phyloP scores from a whole-genome alignment of 2,113 vertebrate genomes.

The Istiophorus platypterus region DNA sequence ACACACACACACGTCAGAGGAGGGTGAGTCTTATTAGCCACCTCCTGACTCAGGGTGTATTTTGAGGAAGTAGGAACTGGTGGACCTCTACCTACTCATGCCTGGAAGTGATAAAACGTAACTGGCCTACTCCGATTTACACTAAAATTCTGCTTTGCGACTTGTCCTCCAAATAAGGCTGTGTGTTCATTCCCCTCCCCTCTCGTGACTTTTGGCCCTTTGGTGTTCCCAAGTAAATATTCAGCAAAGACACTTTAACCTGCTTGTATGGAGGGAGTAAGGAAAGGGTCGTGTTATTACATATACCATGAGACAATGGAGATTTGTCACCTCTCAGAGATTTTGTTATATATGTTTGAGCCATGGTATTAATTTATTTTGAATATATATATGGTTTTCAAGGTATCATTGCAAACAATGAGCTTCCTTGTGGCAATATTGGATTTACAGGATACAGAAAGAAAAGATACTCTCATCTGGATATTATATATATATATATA shows the following conservation, averaged over 20 bases:
- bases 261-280: not conserved
- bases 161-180: constrained; percentile 37
- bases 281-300: not conserved
- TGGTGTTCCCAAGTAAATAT: not conserved
- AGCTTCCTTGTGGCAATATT: too few species aligned
- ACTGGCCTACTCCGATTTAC: constrained; percentile 11
- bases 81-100: constrained; percentile 54
- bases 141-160: constrained; percentile 27
- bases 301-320: not conserved
- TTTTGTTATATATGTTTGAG: not conserved
- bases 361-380: not conserved
- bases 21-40: constrained; percentile 47
- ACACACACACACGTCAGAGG: not conserved
- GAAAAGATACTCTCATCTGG: too few species aligned
- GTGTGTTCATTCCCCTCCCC: not conserved
- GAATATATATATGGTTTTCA: not conserved
- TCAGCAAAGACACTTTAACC: not conserved
- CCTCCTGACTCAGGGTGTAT: constrained; percentile 43
- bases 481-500: too few species aligned
- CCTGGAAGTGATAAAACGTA: constrained; percentile 48
- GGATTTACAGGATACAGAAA: too few species aligned
- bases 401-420: not conserved
- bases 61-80: constrained; percentile 53
- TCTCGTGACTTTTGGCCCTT: constrained; percentile 3
- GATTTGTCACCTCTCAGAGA: not conserved